Evolutionary conservation across 2,888 invertebrate species (phyloP).

Genomic region (Trichogramma evanescens): DNA sequence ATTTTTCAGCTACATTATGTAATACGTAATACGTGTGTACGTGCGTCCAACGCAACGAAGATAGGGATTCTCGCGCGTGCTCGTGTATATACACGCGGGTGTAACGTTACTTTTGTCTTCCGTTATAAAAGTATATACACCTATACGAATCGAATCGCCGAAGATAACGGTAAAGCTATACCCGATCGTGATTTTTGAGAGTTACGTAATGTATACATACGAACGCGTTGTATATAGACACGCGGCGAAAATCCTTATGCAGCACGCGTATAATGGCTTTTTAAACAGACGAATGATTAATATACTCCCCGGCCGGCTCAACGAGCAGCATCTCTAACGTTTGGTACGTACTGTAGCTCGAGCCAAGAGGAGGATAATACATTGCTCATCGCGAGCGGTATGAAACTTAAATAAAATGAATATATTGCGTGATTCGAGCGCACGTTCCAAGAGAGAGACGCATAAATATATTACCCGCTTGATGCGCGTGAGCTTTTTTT

Average conservation of each 20-base stretch:
- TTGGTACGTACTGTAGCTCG: conserved; percentile 6
- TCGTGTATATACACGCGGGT: no score
- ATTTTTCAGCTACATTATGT: no score
- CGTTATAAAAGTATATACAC: no score
- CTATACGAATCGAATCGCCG: no score
- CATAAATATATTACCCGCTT: background rate
- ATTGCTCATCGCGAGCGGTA: background rate
- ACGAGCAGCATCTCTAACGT: conserved; percentile 11
- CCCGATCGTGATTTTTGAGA: no score
- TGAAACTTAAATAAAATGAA: background rate
- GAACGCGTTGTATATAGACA: background rate
- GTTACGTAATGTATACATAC: no score
- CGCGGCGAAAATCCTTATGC: background rate
- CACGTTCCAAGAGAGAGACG: background rate
- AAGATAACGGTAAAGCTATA: no score
- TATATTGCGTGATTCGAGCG: background rate
- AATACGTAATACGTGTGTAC: no score
- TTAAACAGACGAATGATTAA: conserved; percentile 7
- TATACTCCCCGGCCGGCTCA: background rate
- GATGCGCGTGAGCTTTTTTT: no score
- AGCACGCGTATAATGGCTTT: background rate
- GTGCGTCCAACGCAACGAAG: no score
- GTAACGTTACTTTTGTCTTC: no score
- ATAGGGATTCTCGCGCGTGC: no score
- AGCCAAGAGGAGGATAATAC: conserved; percentile 7